Percentiles rank a stretch among this genome's conserved stretches.
phyloP scores from a whole-genome alignment of 2,888 invertebrate genomes.

The Syritta pipiens region DNA sequence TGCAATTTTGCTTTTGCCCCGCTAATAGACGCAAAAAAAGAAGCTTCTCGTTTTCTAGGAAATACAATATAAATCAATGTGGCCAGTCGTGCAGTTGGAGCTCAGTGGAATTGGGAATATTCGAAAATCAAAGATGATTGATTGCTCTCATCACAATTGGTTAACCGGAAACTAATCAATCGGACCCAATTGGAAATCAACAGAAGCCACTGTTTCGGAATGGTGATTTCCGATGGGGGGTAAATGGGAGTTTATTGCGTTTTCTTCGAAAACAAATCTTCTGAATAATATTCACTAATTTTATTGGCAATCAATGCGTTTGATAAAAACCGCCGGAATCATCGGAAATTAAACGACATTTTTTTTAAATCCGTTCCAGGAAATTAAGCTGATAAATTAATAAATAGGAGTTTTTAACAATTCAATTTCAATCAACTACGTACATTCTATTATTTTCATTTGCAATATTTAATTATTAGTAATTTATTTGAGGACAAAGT shows the following conservation, averaged over 20 bases:
- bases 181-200: constrained; percentile 15
- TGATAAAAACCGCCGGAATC: too few species aligned
- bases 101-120: constrained; percentile 5
- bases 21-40: background rate
- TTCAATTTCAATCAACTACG: too few species aligned
- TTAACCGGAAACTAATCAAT: constrained; percentile 57
- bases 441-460: too few species aligned
- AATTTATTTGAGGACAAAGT: too few species aligned
- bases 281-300: too few species aligned
- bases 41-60: constrained; percentile 17
- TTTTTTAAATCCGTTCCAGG: too few species aligned
- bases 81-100: background rate
- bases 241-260: background rate
- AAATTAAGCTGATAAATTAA: too few species aligned
- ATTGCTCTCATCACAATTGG: constrained; percentile 42
- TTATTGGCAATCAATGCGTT: too few species aligned
- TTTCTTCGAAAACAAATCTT: too few species aligned
- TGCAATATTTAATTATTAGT: too few species aligned
- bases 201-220: constrained; percentile 21
- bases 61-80: constrained; percentile 15
- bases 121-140: constrained; percentile 48
- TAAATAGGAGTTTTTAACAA: too few species aligned
- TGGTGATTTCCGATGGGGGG: background rate
- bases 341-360: too few species aligned
- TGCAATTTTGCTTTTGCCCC: constrained; percentile 26